Evolutionary conservation across 2,797 vertebrate genomes (phyloP).

Genomic region (Neosalanx taihuensis): DNA sequence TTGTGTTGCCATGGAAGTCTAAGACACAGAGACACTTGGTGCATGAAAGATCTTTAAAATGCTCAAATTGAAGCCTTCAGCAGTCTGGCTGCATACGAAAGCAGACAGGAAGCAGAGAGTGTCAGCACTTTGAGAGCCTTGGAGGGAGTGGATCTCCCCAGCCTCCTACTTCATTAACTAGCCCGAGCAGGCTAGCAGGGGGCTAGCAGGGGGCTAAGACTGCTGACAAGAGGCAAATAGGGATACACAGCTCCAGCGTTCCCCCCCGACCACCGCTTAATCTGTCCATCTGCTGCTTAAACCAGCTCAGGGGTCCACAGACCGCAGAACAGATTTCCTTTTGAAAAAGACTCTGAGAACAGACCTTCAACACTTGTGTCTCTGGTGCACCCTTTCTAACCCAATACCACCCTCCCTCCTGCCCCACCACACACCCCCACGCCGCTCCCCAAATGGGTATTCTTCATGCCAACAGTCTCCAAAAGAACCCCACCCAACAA

Average conservation of each 20-base stretch:
- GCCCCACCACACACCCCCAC: neutral
- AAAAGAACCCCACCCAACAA: slow-evolving; percentile 36
- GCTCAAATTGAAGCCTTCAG: slow-evolving; percentile 37
- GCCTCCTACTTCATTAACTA: slow-evolving; percentile 50
- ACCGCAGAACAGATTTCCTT: slow-evolving; percentile 65
- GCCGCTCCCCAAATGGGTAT: neutral
- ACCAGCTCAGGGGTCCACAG: slow-evolving; percentile 57
- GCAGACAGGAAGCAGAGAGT: slow-evolving; percentile 46
- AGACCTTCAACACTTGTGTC: slow-evolving; percentile 58
- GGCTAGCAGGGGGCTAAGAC: slow-evolving; percentile 50
- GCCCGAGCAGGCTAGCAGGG: slow-evolving; percentile 58
- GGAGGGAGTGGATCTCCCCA: slow-evolving; percentile 45
- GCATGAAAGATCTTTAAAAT: slow-evolving; percentile 7
- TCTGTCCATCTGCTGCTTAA: slow-evolving; percentile 75
- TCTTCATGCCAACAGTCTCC: slow-evolving; percentile 13
- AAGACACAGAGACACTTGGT: neutral
- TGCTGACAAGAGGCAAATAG: slow-evolving; percentile 70
- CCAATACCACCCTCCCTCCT: slow-evolving; percentile 5
- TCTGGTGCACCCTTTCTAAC: slow-evolving; percentile 46
- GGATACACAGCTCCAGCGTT: slow-evolving; percentile 63
- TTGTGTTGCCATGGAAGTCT: neutral
- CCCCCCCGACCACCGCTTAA: slow-evolving; percentile 59
- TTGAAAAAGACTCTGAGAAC: slow-evolving; percentile 62
- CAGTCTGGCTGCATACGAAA: slow-evolving; percentile 34
- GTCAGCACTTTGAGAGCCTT: slow-evolving; percentile 62